Conservation (phyloP, 2,888 invertebrate genomes). For the Penaeus monodon region DNA sequence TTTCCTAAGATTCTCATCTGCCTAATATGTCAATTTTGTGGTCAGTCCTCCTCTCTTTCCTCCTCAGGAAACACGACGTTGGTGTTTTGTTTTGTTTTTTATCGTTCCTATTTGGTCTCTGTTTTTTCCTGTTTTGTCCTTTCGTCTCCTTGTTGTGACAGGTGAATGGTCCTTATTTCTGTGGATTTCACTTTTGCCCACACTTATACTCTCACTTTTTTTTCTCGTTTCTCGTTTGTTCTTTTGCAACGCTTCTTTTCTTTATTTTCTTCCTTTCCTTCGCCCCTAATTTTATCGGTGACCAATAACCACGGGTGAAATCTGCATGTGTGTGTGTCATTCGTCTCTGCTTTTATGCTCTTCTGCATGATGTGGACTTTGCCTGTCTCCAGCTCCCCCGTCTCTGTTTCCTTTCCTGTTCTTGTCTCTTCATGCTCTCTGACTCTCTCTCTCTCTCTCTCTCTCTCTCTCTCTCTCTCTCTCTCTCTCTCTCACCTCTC, state of each 20-base stretch:
- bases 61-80: not conserved
- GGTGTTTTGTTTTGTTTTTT: too few relatives aligned
- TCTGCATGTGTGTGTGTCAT: too few relatives aligned
- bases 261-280: not conserved
- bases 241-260: not conserved
- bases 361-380: too few relatives aligned
- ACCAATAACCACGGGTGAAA: too few relatives aligned
- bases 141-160: not conserved
- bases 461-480: not conserved
- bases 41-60: not conserved
- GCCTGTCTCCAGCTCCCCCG: not conserved
- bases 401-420: not conserved
- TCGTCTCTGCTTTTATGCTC: too few relatives aligned
- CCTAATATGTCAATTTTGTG: too few relatives aligned
- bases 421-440: constrained; percentile 6
- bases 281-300: too few relatives aligned
- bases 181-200: not conserved
- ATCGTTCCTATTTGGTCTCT: not conserved
- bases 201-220: constrained; percentile 5
- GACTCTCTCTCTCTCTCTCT: not conserved
- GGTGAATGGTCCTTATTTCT: not conserved
- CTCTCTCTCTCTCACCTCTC: not conserved
- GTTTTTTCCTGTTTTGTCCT: not conserved
- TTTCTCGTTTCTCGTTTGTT: not conserved
- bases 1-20: too few relatives aligned